Percentiles rank a stretch among this genome's conserved stretches.
Evolutionary conservation across 2,797 vertebrate species (phyloP).

Genomic region (Artibeus jamaicensis): DNA sequence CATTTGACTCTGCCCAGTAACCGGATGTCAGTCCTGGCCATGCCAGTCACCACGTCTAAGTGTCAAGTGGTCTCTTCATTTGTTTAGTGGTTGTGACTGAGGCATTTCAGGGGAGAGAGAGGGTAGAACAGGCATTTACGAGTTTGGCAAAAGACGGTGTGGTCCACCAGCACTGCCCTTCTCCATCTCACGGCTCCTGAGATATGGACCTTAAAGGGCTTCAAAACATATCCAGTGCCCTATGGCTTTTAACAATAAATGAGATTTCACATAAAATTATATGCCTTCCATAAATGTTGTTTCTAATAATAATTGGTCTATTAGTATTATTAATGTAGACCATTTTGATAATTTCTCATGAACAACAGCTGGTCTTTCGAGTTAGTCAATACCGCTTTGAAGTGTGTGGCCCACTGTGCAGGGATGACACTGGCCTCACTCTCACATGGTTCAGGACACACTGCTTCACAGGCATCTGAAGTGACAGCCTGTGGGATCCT

Average conservation of each 20-base stretch:
- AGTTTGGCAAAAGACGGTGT: background rate
- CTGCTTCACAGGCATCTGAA: background rate
- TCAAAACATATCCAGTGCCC: background rate
- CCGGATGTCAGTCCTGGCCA: background rate
- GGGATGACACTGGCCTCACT: background rate
- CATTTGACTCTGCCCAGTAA: background rate
- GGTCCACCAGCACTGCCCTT: background rate
- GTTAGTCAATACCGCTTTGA: background rate
- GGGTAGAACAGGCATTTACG: accelerated
- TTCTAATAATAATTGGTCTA: background rate
- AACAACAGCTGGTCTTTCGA: background rate
- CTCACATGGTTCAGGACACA: background rate
- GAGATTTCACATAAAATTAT: background rate
- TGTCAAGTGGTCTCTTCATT: background rate
- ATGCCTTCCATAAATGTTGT: background rate
- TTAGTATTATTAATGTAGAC: background rate
- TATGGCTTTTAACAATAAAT: background rate
- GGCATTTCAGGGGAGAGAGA: too few species aligned
- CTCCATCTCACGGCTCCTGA: background rate
- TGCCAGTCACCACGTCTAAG: background rate
- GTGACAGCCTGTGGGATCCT: too few species aligned
- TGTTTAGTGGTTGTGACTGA: background rate
- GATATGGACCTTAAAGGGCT: background rate
- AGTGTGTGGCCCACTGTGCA: background rate
- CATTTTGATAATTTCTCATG: background rate